Conservation (phyloP, 2,113 vertebrate genomes). For the Pseudopipra pipra region DNA sequence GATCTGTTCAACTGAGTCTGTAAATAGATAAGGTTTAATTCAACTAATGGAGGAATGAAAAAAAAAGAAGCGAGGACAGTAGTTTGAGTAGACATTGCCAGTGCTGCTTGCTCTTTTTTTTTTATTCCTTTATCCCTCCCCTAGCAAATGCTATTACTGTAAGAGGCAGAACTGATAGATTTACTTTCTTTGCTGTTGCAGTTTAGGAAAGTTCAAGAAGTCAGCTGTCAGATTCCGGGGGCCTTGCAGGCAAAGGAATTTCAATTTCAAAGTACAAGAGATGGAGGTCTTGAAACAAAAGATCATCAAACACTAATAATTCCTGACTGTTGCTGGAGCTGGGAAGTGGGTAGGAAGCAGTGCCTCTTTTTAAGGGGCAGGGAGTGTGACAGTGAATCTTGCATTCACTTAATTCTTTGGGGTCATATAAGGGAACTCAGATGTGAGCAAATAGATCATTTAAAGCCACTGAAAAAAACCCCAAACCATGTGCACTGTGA, state of each 20-base stretch:
- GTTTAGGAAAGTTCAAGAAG: slow-evolving; percentile 71
- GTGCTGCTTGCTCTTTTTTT: not conserved
- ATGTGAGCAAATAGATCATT: not conserved
- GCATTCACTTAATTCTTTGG: slow-evolving; percentile 26
- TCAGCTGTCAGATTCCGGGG: slow-evolving; percentile 61
- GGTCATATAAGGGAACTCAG: not conserved
- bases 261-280: slow-evolving; percentile 77
- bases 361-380: not conserved
- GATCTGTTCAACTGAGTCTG: not conserved
- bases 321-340: slow-evolving; percentile 42
- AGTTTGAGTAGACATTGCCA: not conserved
- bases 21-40: slow-evolving; percentile 18
- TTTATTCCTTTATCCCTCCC: not conserved
- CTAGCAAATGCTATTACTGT: not conserved
- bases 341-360: not conserved
- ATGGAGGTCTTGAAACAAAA: slow-evolving; percentile 72
- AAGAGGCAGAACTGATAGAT: slow-evolving; percentile 28
- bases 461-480: not conserved
- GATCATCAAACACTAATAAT: slow-evolving; percentile 72
- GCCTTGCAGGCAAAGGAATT: slow-evolving; percentile 69
- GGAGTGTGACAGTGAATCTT: not conserved
- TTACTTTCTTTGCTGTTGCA: slow-evolving; percentile 57
- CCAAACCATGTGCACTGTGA: not conserved
- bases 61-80: not conserved
- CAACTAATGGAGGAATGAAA: not conserved